Percentiles rank a stretch among this genome's conserved stretches.
phyloP scores from a whole-genome alignment of 2,888 invertebrate species.

The Ischnura elegans region DNA sequence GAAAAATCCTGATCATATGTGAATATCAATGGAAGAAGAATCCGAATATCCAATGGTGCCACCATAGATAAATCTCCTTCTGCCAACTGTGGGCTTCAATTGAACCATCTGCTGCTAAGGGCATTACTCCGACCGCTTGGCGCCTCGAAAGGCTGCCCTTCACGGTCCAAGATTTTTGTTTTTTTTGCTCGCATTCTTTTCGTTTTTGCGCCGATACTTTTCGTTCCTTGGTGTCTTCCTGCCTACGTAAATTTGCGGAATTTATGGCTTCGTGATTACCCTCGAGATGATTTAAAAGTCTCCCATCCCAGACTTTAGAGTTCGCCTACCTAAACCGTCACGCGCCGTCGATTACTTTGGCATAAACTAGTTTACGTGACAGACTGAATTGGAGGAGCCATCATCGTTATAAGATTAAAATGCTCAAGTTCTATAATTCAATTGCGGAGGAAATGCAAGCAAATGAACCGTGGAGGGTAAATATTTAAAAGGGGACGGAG shows the following conservation, averaged over 20 bases:
- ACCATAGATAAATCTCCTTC: neutral
- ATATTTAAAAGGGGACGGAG: neutral
- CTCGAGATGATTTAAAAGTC: neutral
- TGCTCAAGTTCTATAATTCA: neutral
- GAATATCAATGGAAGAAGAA: neutral
- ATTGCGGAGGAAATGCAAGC: neutral
- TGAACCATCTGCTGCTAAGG: neutral
- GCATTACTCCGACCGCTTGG: neutral
- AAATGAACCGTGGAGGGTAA: neutral
- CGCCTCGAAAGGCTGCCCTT: neutral
- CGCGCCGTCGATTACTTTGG: neutral
- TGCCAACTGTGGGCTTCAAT: neutral
- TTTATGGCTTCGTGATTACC: neutral
- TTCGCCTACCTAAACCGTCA: neutral
- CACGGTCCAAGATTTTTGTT: neutral
- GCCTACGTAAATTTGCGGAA: neutral
- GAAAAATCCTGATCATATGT: neutral
- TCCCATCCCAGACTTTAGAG: neutral
- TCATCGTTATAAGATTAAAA: neutral
- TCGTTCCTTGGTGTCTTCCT: neutral
- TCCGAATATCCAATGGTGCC: neutral
- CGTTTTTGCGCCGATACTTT: neutral
- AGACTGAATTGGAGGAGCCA: neutral
- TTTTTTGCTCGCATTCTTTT: neutral
- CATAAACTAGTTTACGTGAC: neutral